Evolutionary conservation across 1,140 invertebrate genomes (phyloP).

Genomic region (Drosophila eugracilis): DNA sequence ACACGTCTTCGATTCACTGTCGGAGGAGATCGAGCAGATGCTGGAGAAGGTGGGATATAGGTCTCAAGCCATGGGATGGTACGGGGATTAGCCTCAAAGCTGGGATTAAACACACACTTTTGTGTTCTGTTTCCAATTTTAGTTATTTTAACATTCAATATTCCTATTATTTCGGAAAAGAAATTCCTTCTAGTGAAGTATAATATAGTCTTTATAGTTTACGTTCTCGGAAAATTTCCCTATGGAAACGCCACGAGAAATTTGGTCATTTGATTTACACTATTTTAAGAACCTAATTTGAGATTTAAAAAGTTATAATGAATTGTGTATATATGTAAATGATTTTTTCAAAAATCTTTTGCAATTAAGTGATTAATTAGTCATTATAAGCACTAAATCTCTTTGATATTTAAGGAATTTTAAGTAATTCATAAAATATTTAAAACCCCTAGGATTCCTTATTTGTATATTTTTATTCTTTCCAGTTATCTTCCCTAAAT

Average conservation of each 20-base stretch:
- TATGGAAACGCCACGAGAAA: no score
- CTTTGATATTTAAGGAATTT: background rate
- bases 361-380: background rate
- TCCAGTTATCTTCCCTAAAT: constrained; percentile 93
- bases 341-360: no score
- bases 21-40: constrained; percentile 95
- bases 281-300: no score
- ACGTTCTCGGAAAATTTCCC: no score
- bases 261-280: no score
- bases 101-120: background rate
- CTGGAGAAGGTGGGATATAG: constrained; percentile 87
- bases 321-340: no score
- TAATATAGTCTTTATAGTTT: no score
- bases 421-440: background rate
- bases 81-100: background rate
- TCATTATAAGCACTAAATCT: background rate
- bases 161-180: no score
- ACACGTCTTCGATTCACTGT: constrained; percentile 96
- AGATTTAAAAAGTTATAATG: no score
- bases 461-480: background rate
- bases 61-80: background rate
- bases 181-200: background rate
- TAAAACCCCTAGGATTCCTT: no score
- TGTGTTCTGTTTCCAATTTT: no score
- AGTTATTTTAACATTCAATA: no score